A percentile compares a stretch with the other conserved stretches of the same genome.
Conservation (phyloP, 1,140 invertebrate species). For the Harpegnathos saltator region DNA sequence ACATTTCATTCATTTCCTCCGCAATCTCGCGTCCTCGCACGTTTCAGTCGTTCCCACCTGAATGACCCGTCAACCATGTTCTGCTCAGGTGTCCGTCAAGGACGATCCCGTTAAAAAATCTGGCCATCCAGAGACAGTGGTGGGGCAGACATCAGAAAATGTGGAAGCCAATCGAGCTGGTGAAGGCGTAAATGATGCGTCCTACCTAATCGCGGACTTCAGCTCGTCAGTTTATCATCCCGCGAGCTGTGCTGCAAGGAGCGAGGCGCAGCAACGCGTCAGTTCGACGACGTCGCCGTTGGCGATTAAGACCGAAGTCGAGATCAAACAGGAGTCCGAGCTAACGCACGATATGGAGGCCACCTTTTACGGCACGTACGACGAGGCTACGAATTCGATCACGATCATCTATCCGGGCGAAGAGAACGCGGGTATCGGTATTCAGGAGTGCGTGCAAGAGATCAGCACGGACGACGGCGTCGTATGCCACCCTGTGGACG, state of each 20-base stretch:
- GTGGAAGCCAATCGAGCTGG: slow-evolving; percentile 91
- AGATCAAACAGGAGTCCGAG: slow-evolving; percentile 82
- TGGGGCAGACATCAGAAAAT: slow-evolving; percentile 92
- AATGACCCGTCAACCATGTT: slow-evolving; percentile 58
- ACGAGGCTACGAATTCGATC: slow-evolving; percentile 90
- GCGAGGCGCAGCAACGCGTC: neutral
- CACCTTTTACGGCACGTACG: slow-evolving; percentile 89
- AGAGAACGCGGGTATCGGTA: slow-evolving; percentile 76
- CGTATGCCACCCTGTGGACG: neutral
- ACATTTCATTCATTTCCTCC: slow-evolving; percentile 64
- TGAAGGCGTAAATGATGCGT: slow-evolving; percentile 68
- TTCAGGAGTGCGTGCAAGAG: slow-evolving; percentile 82
- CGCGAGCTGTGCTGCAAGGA: slow-evolving; percentile 17
- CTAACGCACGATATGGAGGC: slow-evolving; percentile 76
- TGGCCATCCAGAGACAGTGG: slow-evolving; percentile 87
- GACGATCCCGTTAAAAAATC: slow-evolving; percentile 74
- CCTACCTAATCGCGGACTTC: neutral
- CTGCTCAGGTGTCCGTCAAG: slow-evolving; percentile 59
- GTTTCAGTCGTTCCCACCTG: slow-evolving; percentile 64
- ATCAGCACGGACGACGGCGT: slow-evolving; percentile 61
- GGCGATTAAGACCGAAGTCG: slow-evolving; percentile 83
- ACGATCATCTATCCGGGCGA: slow-evolving; percentile 90
- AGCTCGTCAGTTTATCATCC: slow-evolving; percentile 38
- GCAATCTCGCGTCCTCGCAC: slow-evolving; percentile 27
- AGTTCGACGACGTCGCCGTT: neutral